Evolutionary conservation across 2,113 vertebrate genomes (phyloP), one percentile per base, ranked within the genome.

Genomic region (Oxyruncus cristatus): DNA sequence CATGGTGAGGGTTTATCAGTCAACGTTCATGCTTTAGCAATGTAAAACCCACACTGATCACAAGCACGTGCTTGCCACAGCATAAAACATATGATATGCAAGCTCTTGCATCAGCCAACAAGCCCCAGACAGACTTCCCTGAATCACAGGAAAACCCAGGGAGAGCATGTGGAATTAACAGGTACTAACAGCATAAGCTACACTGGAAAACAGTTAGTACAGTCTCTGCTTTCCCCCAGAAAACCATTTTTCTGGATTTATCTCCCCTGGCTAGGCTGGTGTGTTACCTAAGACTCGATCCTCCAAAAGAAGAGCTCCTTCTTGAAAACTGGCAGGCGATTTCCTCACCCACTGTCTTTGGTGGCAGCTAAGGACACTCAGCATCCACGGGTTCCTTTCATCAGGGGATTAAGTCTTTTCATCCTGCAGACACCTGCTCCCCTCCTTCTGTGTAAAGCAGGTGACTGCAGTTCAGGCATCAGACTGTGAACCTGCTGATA

Each of bases 371-470:
- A 94, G 67, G 84, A 89, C 87, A 94, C 14, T 3, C 70, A 50
- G 46, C 58, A 66, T 56, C 70, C 58, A 33, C 46, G 33, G 61
- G 65, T 17, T 73, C 70, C 56, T 82, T 85, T 87, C 58, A 59
- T 75, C 70, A 58, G 78, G 76, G 71, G 63, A 95, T 92, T 96
- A 79, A 92, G 50, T 9, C 55, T 50, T 76, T 92, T 49, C 62
- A 95, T 73, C 59, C 71, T 90, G 67, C 59, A 89, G 92, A 37
- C 55, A 90, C 85, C 85, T 90, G 75, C 53, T 92, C 50, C 72
- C 30, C 39, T 76, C 56, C 52, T 73, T 35, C n/a, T 24, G 67
- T 39, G 50, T 62, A 46, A n/a, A 83, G 58, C 75, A 93, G 85
- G 86, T 49, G 62, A 56, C 78, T 85, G 68, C 55, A 76, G 18